These are phyloP conservation scores for Brachypalpus laphriformis DNA, from an alignment of 2,888 invertebrate genomes.

Conservation along the genomic window DNA sequence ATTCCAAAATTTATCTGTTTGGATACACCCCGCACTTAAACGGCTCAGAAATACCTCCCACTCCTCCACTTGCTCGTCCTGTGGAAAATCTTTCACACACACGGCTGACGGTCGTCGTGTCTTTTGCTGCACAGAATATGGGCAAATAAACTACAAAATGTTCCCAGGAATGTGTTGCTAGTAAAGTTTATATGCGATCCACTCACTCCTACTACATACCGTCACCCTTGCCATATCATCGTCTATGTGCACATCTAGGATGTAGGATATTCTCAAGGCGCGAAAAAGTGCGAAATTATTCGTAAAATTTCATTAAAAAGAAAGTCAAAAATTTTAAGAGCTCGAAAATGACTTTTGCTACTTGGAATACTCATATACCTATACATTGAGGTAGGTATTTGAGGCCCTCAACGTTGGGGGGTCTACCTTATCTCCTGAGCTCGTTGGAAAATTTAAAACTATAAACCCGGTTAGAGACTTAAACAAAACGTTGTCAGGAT, in stretches of 20 bases:
- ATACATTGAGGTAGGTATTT: conserved; percentile 3
- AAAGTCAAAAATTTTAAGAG: conserved; percentile 50
- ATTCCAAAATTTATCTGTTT: conserved; percentile 63
- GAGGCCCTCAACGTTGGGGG: not conserved
- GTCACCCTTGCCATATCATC: not conserved
- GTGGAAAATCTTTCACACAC: too few relatives aligned
- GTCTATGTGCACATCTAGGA: conserved; percentile 14
- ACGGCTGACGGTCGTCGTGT: not conserved
- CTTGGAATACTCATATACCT: not conserved
- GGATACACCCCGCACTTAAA: conserved; percentile 69
- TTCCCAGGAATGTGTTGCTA: conserved; percentile 53
- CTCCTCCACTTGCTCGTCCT: not conserved
- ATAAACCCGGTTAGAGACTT: conserved; percentile 11
- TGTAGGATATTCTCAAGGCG: conserved; percentile 17
- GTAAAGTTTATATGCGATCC: conserved; percentile 57
- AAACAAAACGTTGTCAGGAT: conserved; percentile 3
- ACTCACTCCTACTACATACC: not conserved
- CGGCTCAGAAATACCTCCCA: not conserved
- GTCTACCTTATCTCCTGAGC: not conserved
- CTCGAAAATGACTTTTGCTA: conserved; percentile 35
- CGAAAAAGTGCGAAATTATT: conserved; percentile 43
- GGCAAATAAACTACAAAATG: conserved; percentile 53
- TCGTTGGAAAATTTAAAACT: conserved; percentile 17
- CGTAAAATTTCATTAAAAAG: conserved; percentile 60
- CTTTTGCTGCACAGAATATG: conserved; percentile 6